A percentile compares a stretch with the other conserved stretches of the same genome.
These are phyloP conservation scores for Lynx canadensis DNA, from an alignment of 2,113 vertebrate species.

Conservation along the genomic window DNA sequence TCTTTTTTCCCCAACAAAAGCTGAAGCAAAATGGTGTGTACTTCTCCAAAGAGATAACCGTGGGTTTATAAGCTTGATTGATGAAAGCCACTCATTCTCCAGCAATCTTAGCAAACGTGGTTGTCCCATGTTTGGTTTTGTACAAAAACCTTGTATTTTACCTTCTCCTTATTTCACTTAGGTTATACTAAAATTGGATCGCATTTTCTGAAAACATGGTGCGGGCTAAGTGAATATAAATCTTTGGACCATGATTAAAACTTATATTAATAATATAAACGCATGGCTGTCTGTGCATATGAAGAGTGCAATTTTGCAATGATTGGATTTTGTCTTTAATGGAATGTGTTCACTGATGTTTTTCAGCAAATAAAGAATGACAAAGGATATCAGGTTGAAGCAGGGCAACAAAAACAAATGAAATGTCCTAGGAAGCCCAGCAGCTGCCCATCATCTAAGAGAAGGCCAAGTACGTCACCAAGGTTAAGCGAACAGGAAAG, in stretches of 20 bases:
- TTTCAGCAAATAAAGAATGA: constrained; percentile 94
- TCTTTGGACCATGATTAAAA: not conserved
- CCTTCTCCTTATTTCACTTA: not conserved
- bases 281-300: not conserved
- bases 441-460: constrained; percentile 87
- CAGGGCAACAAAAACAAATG: constrained; percentile 91
- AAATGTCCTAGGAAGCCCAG: constrained; percentile 87
- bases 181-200: not conserved
- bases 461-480: constrained; percentile 89
- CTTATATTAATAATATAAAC: not conserved
- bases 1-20: not conserved
- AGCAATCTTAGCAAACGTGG: not conserved
- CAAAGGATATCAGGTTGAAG: constrained; percentile 92
- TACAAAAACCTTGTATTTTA: not conserved
- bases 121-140: not conserved
- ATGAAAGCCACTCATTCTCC: not conserved
- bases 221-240: not conserved
- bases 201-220: not conserved
- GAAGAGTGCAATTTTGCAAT: not conserved
- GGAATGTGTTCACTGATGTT: not conserved
- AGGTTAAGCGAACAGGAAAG: constrained; percentile 87
- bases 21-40: not conserved
- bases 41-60: not conserved
- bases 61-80: not conserved
- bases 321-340: not conserved